Conservation (phyloP, 1,140 invertebrate genomes). For the Macrocentrus cingulum region DNA sequence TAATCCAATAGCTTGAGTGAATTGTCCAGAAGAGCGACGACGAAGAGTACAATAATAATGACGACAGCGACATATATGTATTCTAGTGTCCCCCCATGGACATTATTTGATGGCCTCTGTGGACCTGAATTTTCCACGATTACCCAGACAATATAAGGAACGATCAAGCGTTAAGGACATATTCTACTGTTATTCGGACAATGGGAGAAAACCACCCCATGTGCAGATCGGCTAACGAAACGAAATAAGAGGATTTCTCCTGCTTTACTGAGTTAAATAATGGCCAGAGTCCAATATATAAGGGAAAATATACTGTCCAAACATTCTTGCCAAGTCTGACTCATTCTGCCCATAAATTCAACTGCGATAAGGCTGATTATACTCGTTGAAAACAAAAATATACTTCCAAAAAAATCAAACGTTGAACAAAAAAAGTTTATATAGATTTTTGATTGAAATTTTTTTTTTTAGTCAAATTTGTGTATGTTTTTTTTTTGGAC, state of each 20-base stretch:
- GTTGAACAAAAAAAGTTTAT: no score
- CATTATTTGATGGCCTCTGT: constrained; percentile 2
- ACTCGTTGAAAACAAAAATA: no score
- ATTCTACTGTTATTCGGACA: neutral
- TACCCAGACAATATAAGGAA: constrained; percentile 17
- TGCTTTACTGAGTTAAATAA: neutral
- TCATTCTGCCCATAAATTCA: no score
- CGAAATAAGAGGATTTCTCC: constrained; percentile 24
- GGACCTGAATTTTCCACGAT: constrained; percentile 8
- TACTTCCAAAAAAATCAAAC: no score
- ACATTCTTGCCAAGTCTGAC: neutral
- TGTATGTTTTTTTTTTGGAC: no score
- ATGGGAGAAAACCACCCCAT: neutral
- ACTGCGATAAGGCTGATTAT: no score
- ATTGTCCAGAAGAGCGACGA: neutral
- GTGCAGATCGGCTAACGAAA: constrained; percentile 8
- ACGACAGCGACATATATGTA: neutral
- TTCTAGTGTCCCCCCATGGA: no score
- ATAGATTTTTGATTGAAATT: no score
- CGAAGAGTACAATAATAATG: neutral
- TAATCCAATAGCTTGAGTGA: neutral
- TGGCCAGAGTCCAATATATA: neutral
- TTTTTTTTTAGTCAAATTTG: no score
- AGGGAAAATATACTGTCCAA: neutral
- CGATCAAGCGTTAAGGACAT: constrained; percentile 14